Conservation (phyloP, 2,797 vertebrate genomes). For the Catharus ustulatus region DNA sequence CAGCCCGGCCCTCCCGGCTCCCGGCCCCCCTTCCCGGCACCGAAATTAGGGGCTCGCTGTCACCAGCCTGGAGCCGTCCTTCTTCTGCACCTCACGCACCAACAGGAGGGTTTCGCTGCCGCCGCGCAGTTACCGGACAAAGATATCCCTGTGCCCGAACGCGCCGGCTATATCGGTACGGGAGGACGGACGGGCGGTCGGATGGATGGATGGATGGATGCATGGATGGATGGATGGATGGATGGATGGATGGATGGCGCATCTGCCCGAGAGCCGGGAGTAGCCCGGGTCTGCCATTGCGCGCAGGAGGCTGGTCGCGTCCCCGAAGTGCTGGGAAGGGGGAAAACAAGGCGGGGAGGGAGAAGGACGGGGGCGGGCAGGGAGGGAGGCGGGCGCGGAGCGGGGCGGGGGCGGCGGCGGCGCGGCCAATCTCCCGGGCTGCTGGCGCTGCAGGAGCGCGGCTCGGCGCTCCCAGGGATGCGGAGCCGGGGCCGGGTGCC, state of each 20-base stretch:
- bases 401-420: background rate
- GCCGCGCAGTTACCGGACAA: background rate
- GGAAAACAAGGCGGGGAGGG: background rate
- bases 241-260: background rate
- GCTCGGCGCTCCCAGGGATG: conserved; percentile 77
- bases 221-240: background rate
- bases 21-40: background rate
- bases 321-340: conserved; percentile 63
- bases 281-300: background rate
- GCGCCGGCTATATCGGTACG: background rate
- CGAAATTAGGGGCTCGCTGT: conserved; percentile 22
- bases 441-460: conserved; percentile 39
- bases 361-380: conserved; percentile 34
- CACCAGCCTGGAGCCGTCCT: conserved; percentile 34
- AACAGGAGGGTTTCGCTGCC: background rate
- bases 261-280: conserved; percentile 63
- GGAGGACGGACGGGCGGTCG: rapidly evolving
- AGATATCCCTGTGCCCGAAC: background rate
- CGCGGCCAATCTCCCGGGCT: background rate
- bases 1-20: background rate
- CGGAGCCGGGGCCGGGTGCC: conserved; percentile 57
- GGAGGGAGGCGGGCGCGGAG: background rate
- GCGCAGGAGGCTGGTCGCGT: conserved; percentile 51
- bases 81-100: background rate
- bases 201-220: rapidly evolving